These are phyloP conservation scores for Drosophila ficusphila DNA, from an alignment of 1,140 invertebrate genomes.

Conservation along the genomic window DNA sequence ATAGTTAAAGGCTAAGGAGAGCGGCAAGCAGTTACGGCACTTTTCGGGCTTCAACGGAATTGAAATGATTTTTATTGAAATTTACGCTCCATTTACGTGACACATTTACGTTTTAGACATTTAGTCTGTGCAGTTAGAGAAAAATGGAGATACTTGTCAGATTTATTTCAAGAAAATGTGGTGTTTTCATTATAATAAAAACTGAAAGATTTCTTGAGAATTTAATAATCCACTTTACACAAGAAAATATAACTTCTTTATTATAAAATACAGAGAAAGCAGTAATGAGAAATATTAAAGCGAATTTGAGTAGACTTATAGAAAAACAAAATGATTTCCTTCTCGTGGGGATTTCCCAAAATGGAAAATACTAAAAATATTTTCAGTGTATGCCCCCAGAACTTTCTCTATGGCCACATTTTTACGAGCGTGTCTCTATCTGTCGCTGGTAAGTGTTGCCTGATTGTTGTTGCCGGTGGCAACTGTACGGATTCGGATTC, in stretches of 20 bases:
- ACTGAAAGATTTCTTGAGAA: too few relatives aligned
- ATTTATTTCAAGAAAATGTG: too few relatives aligned
- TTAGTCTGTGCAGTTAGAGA: slow-evolving; percentile 46
- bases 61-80: slow-evolving; percentile 83
- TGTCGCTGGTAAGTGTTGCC: slow-evolving; percentile 61
- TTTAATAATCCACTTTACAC: too few relatives aligned
- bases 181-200: too few relatives aligned
- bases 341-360: too few relatives aligned
- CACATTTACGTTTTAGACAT: slow-evolving; percentile 82
- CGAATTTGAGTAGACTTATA: too few relatives aligned
- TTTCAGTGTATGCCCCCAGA: not conserved
- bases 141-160: too few relatives aligned
- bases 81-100: slow-evolving; percentile 83
- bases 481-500: slow-evolving; percentile 21
- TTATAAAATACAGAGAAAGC: too few relatives aligned
- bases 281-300: too few relatives aligned
- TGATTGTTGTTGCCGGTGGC: slow-evolving; percentile 63
- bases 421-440: slow-evolving; percentile 37
- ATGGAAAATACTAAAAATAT: too few relatives aligned
- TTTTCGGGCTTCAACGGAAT: slow-evolving; percentile 72
- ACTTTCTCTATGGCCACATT: slow-evolving; percentile 10
- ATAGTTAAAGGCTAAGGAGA: not conserved
- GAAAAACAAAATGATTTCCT: too few relatives aligned
- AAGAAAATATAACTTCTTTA: too few relatives aligned
- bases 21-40: slow-evolving; percentile 53